Evolutionary conservation across 2,888 invertebrate genomes (phyloP).

Genomic region (Liposcelis brunnea): DNA sequence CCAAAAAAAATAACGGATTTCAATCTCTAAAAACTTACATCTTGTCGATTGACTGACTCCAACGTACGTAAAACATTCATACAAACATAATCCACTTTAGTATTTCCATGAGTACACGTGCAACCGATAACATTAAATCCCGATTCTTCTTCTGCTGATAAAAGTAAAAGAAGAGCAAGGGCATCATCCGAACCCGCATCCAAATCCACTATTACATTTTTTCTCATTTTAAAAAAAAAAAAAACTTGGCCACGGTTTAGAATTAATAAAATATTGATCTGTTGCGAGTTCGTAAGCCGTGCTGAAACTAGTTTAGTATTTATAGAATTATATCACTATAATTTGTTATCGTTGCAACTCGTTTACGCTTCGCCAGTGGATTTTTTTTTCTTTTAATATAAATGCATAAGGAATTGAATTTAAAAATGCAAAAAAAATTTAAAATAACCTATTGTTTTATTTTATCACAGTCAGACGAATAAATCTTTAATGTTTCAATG

Average conservation of each 20-base stretch:
- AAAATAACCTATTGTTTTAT: background rate
- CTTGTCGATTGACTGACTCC: slow-evolving; percentile 35
- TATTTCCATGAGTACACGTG: slow-evolving; percentile 61
- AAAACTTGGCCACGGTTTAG: no score
- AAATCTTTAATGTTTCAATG: no score
- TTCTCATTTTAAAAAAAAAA: no score
- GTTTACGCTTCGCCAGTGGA: no score
- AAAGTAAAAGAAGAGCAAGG: slow-evolving; percentile 37
- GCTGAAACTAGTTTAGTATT: no score
- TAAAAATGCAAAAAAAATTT: no score
- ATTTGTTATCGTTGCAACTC: no score
- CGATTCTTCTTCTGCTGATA: slow-evolving; percentile 32
- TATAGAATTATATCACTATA: no score
- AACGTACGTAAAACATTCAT: slow-evolving; percentile 52
- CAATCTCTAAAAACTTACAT: slow-evolving; percentile 32
- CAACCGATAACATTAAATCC: slow-evolving; percentile 42
- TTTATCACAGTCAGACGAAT: background rate
- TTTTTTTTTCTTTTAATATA: no score
- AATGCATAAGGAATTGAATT: no score
- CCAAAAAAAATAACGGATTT: background rate
- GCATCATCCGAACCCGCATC: slow-evolving; percentile 50
- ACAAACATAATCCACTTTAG: slow-evolving; percentile 45
- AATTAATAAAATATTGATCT: no score
- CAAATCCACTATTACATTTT: slow-evolving; percentile 35
- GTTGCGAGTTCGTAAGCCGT: no score